These are phyloP conservation scores for Bothrops jararaca DNA, from an alignment of 2,113 vertebrate genomes.

Conservation along the genomic window DNA sequence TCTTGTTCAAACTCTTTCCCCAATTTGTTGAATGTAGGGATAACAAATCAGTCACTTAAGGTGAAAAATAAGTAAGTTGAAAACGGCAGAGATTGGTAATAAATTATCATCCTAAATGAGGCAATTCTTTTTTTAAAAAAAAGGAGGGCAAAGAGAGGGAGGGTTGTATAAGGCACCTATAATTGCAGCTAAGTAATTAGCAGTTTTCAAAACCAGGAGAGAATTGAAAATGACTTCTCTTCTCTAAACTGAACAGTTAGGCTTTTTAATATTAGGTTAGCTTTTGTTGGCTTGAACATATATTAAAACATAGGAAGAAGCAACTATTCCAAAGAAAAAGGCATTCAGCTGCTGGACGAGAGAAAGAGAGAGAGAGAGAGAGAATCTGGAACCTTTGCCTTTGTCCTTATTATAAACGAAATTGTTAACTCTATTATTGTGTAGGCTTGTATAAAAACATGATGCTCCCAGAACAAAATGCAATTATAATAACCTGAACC, in stretches of 20 bases:
- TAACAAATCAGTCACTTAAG: background rate
- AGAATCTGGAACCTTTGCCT: background rate
- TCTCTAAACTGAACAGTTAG: slow-evolving; percentile 11
- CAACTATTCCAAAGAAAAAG: background rate
- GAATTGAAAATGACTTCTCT: slow-evolving; percentile 14
- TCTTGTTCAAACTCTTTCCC: background rate
- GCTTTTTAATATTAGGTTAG: slow-evolving; percentile 11
- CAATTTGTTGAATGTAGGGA: background rate
- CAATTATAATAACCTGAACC: background rate
- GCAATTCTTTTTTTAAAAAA: slow-evolving; percentile 3
- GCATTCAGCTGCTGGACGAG: background rate
- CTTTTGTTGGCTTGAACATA: slow-evolving; percentile 2
- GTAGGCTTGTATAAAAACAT: background rate
- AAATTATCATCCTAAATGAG: slow-evolving; percentile 9
- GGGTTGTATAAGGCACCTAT: slow-evolving; percentile 13
- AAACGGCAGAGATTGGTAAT: slow-evolving; percentile 10
- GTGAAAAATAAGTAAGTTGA: slow-evolving; percentile 1
- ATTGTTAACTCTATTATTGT: background rate
- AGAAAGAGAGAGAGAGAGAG: background rate
- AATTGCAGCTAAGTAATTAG: slow-evolving; percentile 18
- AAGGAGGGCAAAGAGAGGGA: slow-evolving; percentile 2
- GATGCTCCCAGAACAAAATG: background rate
- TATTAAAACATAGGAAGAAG: slow-evolving; percentile 2
- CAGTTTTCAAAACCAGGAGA: background rate
- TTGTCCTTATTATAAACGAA: background rate